Percentiles rank a stretch among this genome's conserved stretches.
Evolutionary conservation across 2,113 vertebrate genomes (phyloP).

Genomic region (Columba janthina): DNA sequence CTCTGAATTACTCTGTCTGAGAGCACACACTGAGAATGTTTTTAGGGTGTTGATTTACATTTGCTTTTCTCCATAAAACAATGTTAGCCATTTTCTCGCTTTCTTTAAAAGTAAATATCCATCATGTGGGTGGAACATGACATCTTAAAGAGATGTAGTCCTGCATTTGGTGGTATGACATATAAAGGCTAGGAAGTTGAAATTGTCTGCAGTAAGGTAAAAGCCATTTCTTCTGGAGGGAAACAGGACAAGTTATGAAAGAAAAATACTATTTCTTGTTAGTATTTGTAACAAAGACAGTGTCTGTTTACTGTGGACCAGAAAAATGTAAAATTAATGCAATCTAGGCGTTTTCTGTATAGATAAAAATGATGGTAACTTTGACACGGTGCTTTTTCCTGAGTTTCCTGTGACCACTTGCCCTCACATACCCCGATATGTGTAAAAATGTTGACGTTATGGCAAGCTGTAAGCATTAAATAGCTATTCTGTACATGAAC

Average conservation of each 20-base stretch:
- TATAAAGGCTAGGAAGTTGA: background rate
- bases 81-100: background rate
- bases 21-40: background rate
- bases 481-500: background rate
- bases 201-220: background rate
- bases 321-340: background rate
- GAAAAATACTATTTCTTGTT: background rate
- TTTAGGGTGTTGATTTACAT: background rate
- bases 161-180: background rate
- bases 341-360: background rate
- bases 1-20: background rate
- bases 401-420: background rate
- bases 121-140: background rate
- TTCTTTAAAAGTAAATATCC: background rate
- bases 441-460: background rate
- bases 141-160: background rate
- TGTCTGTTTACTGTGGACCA: background rate
- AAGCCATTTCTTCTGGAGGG: background rate
- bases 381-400: background rate
- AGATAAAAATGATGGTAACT: background rate
- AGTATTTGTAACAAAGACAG: background rate
- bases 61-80: background rate
- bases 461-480: background rate
- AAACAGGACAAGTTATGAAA: background rate
- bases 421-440: rapidly evolving